Evolutionary conservation across 2,113 vertebrate genomes (phyloP).

Genomic region (Myiozetetes cayanensis): DNA sequence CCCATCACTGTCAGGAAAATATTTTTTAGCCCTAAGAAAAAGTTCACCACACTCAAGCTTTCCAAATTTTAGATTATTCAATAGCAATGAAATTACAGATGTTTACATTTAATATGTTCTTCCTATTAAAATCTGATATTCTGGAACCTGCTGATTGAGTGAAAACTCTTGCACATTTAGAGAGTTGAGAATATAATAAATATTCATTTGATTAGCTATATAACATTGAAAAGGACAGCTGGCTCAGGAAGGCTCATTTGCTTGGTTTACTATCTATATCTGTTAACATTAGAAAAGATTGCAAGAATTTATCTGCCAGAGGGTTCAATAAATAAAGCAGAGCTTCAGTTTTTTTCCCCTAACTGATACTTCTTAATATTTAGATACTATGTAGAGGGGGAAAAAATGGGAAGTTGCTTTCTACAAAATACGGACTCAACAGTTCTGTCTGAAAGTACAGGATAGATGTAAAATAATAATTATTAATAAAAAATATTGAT

Average conservation of each 20-base stretch:
- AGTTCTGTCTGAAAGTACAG: not conserved
- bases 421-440: conserved; percentile 26
- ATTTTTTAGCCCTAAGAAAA: not conserved
- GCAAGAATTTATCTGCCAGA: conserved; percentile 58
- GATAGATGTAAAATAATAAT: conserved; percentile 21
- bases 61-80: conserved; percentile 2
- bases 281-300: conserved; percentile 68
- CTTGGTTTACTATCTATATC: conserved; percentile 60
- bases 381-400: conserved; percentile 28
- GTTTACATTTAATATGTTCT: conserved; percentile 8
- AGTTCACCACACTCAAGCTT: not conserved
- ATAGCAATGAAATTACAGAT: conserved; percentile 13
- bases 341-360: not conserved
- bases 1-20: not conserved
- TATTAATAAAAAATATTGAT: not conserved
- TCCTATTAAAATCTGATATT: conserved; percentile 50
- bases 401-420: conserved; percentile 39
- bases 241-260: conserved; percentile 67
- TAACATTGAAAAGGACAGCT: conserved; percentile 70
- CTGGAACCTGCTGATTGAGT: conserved; percentile 7
- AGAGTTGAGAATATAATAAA: conserved; percentile 58
- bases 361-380: conserved; percentile 64
- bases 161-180: conserved; percentile 33
- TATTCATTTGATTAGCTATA: conserved; percentile 67
- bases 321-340: conserved; percentile 42